A percentile compares a stretch with the other conserved stretches of the same genome.
phyloP scores from a whole-genome alignment of 2,888 invertebrate genomes.

The Diplolepis rosae region DNA sequence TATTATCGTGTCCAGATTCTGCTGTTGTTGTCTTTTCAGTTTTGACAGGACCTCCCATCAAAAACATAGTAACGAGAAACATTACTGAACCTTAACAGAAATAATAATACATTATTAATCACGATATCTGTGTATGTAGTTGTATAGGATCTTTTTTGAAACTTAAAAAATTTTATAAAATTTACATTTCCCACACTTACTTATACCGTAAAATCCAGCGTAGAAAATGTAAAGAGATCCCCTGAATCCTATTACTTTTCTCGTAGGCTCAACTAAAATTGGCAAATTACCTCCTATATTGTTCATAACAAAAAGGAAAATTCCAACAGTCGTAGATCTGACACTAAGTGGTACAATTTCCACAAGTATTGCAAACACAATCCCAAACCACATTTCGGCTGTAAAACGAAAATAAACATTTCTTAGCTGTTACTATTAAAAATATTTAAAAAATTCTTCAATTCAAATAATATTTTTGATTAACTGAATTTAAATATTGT shows the following conservation, averaged over 20 bases:
- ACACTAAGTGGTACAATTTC: conserved; percentile 89
- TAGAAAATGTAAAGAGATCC: conserved; percentile 91
- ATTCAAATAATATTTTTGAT: no score
- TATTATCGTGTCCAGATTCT: conserved; percentile 75
- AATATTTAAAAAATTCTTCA: no score
- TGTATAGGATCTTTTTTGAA: no score
- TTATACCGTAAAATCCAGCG: conserved; percentile 89
- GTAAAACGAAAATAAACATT: conserved; percentile 57
- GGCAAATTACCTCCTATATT: conserved; percentile 93
- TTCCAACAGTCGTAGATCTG: conserved; percentile 88
- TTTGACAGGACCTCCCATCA: conserved; percentile 81
- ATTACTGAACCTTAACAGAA: conserved; percentile 81
- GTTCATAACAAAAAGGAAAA: conserved; percentile 94
- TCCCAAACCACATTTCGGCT: conserved; percentile 97
- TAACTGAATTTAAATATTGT: no score
- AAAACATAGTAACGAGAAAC: conserved; percentile 87
- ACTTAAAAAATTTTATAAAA: background rate
- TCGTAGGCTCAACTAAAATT: conserved; percentile 89
- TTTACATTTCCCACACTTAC: conserved; percentile 77
- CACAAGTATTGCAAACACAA: conserved; percentile 91
- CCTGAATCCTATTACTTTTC: conserved; percentile 87
- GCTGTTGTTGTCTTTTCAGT: conserved; percentile 59
- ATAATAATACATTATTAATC: background rate
- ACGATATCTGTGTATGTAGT: background rate
- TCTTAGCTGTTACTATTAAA: no score